phyloP scores from a whole-genome alignment of 2,113 vertebrate genomes.

The Isichthys henryi region DNA sequence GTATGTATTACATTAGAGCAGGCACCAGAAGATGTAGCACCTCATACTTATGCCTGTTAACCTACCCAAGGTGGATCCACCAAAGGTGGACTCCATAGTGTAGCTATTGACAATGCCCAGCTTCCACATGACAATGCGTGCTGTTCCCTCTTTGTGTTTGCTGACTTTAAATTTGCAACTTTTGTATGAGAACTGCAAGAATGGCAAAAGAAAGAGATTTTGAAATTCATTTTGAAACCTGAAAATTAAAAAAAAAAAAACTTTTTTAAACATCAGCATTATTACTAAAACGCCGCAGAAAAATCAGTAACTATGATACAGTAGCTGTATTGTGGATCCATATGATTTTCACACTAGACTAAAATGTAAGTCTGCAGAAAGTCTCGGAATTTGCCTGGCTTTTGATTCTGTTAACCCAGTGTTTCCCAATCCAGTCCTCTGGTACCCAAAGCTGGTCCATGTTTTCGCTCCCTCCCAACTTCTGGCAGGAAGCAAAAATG shows the following conservation, averaged over 20 bases:
- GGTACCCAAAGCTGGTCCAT: not conserved
- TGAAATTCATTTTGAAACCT: not conserved
- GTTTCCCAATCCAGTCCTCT: not conserved
- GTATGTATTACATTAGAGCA: not conserved
- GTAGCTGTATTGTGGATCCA: not conserved
- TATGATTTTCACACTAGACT: not conserved
- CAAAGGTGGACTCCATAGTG: conserved; percentile 83
- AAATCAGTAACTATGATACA: not conserved
- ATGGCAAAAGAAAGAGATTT: conserved; percentile 4
- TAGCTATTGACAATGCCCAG: conserved; percentile 86
- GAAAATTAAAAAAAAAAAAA: not conserved
- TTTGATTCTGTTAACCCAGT: not conserved
- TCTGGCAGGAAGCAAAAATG: not conserved
- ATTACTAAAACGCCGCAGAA: not conserved
- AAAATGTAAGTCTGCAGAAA: not conserved
- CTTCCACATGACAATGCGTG: conserved; percentile 82
- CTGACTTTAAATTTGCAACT: conserved; percentile 88
- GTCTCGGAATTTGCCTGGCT: not conserved
- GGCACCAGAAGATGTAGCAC: not conserved
- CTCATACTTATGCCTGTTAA: not conserved
- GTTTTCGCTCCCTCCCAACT: not conserved
- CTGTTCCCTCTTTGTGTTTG: conserved; percentile 80
- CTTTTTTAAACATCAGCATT: not conserved
- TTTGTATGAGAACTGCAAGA: conserved; percentile 73
- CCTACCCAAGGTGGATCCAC: conserved; percentile 81